Percentiles rank a stretch among this genome's conserved stretches.
Evolutionary conservation across 2,797 vertebrate genomes (phyloP).

Genomic region (Myripristis murdjan): DNA sequence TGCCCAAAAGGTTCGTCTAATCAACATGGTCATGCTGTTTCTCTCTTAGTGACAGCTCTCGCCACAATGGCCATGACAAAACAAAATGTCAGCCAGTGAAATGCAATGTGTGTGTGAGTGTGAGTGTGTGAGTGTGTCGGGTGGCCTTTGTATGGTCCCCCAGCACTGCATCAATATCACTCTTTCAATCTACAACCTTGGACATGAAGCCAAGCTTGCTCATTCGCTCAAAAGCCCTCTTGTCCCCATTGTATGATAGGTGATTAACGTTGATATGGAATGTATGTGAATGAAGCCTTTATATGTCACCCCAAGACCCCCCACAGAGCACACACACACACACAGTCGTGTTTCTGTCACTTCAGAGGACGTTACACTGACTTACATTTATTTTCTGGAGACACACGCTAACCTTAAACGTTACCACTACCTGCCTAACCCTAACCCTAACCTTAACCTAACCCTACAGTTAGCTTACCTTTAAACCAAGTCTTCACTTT

Average conservation of each 20-base stretch:
- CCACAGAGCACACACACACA: not conserved
- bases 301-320: constrained; percentile 1
- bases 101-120: constrained; percentile 41
- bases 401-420: too few species aligned
- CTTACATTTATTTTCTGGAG: too few species aligned
- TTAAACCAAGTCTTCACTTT: too few species aligned
- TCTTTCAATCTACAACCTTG: constrained; percentile 47
- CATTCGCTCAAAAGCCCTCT: constrained; percentile 60
- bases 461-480: too few species aligned
- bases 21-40: constrained; percentile 88
- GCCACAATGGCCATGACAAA: constrained; percentile 84
- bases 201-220: constrained; percentile 37
- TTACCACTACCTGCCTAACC: too few species aligned
- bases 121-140: constrained; percentile 49
- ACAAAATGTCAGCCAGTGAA: constrained; percentile 80
- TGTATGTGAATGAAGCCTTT: constrained; percentile 51
- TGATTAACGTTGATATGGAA: constrained; percentile 51
- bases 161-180: constrained; percentile 55
- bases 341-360: too few species aligned
- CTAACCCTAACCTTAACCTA: too few species aligned
- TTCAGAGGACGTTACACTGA: too few species aligned
- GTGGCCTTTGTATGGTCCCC: constrained; percentile 60
- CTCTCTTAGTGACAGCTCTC: constrained; percentile 88
- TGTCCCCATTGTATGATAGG: constrained; percentile 40
- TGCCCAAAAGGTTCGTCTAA: constrained; percentile 79